Evolutionary conservation across 2,888 invertebrate genomes (phyloP).

Genomic region (Polymixis lichenea): DNA sequence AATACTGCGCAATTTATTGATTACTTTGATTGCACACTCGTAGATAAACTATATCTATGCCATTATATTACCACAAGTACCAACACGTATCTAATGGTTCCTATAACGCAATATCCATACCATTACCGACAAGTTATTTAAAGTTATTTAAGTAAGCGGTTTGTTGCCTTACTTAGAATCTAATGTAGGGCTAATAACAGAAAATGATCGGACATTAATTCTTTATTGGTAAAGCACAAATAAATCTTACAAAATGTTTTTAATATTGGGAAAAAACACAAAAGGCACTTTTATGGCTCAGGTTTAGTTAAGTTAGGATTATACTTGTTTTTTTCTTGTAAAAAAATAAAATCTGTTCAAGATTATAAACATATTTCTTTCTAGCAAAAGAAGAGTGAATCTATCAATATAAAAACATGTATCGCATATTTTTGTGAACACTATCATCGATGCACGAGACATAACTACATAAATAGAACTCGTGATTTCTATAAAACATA

Average conservation of each 20-base stretch:
- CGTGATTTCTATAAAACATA: conserved; percentile 29
- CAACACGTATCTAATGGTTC: conserved; percentile 21
- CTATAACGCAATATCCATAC: conserved; percentile 52
- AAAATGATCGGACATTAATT: conserved; percentile 22
- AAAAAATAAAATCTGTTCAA: too few species aligned
- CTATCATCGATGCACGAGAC: too few species aligned
- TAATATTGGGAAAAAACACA: not conserved
- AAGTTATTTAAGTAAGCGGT: conserved; percentile 28
- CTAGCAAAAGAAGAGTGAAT: too few species aligned
- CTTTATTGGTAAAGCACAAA: not conserved
- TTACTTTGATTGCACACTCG: conserved; percentile 33
- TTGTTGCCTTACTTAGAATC: conserved; percentile 12
- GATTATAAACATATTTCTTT: too few species aligned
- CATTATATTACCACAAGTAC: conserved; percentile 11
- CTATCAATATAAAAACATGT: too few species aligned
- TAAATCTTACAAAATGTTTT: not conserved
- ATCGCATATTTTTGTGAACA: too few species aligned
- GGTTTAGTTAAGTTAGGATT: too few species aligned
- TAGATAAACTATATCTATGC: conserved; percentile 34
- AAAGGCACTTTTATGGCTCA: too few species aligned
- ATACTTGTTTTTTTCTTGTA: too few species aligned
- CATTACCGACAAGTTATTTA: conserved; percentile 42
- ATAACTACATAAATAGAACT: not conserved
- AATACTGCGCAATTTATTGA: conserved; percentile 23
- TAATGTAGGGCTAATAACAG: conserved; percentile 35